Evolutionary conservation across 30 jellyfish, hydroid and myxozoan genomes (phyloP).

Genomic region (Chrysaora quinquecirrha): DNA sequence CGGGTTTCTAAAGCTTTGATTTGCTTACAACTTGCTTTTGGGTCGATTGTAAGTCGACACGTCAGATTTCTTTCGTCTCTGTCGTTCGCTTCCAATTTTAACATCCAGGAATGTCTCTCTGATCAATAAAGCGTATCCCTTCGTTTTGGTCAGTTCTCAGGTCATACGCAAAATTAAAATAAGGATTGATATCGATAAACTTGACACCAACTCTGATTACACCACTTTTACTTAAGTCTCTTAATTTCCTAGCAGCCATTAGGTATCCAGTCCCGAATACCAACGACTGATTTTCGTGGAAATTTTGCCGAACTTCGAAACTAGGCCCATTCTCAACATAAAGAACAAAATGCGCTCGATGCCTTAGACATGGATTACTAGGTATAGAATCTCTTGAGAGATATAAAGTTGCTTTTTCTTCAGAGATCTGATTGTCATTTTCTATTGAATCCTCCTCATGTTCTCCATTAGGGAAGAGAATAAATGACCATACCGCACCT

Average conservation of each 20-base stretch:
- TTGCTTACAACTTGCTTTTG: constrained; percentile 38
- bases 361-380: constrained; percentile 39
- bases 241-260: constrained; percentile 49
- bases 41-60: constrained; percentile 41
- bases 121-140: constrained; percentile 43
- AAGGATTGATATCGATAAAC: constrained; percentile 49
- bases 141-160: constrained; percentile 4
- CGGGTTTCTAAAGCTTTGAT: constrained; percentile 56
- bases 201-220: constrained; percentile 65
- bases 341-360: constrained; percentile 41
- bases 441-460: constrained; percentile 30
- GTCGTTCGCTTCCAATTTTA: constrained; percentile 2
- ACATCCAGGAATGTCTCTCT: constrained; percentile 58
- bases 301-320: constrained; percentile 47
- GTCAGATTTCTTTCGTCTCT: not conserved
- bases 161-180: constrained; percentile 65
- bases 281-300: constrained; percentile 39
- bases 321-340: constrained; percentile 61
- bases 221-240: constrained; percentile 32
- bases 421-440: not conserved
- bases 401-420: constrained; percentile 50
- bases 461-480: constrained; percentile 62
- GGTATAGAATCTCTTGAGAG: constrained; percentile 58
- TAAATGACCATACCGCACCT: constrained; percentile 76
- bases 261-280: constrained; percentile 67